A percentile compares a stretch with the other conserved stretches of the same genome.
These are phyloP conservation scores for Papilio polyxenes DNA, from an alignment of 1,140 invertebrate species.

Conservation along the genomic window DNA sequence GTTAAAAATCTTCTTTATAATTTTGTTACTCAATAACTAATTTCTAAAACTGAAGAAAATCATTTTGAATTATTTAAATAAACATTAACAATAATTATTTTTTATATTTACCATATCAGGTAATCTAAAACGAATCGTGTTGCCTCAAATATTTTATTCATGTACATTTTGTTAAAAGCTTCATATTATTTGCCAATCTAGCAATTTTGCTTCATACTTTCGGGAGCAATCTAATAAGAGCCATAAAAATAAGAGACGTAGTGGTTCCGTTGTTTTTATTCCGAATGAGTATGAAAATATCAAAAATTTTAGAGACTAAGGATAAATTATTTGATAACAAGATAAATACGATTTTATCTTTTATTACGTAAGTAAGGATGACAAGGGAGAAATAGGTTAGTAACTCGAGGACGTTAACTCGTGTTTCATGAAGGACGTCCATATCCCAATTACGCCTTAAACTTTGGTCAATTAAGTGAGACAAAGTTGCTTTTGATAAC, in stretches of 20 bases:
- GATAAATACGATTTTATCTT: background rate
- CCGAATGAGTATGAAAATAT: background rate
- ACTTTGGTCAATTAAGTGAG: background rate
- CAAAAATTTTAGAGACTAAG: background rate
- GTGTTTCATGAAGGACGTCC: background rate
- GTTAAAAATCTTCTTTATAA: too few relatives aligned
- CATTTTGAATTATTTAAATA: too few relatives aligned
- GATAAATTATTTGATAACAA: background rate
- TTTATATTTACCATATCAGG: background rate
- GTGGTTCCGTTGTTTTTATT: background rate
- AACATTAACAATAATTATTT: too few relatives aligned
- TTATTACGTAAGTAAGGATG: conserved; percentile 8
- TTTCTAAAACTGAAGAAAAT: too few relatives aligned
- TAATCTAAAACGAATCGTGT: background rate
- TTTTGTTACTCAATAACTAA: too few relatives aligned
- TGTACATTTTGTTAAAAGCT: background rate
- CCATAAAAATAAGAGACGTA: background rate
- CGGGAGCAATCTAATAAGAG: conserved; percentile 15
- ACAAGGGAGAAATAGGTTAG: conserved; percentile 15
- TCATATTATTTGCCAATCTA: background rate
- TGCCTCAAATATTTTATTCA: background rate
- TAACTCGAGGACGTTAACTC: background rate
- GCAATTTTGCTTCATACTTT: conserved; percentile 9
- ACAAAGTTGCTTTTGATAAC: background rate
- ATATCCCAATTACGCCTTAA: conserved; percentile 15